Conservation (phyloP, 2,888 invertebrate species). For the Arctia plantaginis region DNA sequence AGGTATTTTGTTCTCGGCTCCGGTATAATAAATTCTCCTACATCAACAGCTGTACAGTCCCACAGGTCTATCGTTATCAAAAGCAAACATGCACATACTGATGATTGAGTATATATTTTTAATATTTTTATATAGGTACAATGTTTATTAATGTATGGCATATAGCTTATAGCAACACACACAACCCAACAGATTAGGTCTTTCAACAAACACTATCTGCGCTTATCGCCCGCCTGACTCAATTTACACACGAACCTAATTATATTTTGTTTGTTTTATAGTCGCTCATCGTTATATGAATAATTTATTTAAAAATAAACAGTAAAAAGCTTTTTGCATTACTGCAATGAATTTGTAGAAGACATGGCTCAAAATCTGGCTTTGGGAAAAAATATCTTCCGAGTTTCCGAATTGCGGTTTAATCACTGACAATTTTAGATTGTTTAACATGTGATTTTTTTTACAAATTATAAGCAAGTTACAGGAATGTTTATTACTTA, state of each 20-base stretch:
- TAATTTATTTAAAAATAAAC: neutral
- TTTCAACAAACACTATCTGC: slow-evolving; percentile 40
- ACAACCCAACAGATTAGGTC: slow-evolving; percentile 37
- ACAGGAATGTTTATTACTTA: neutral
- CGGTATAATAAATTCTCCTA: slow-evolving; percentile 6
- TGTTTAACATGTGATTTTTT: no score
- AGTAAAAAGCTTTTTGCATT: neutral
- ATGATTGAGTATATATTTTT: slow-evolving; percentile 33
- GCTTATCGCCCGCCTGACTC: slow-evolving; percentile 7
- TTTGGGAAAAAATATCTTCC: slow-evolving; percentile 30
- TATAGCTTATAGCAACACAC: slow-evolving; percentile 32
- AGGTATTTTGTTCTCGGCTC: neutral
- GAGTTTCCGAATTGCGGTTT: slow-evolving; percentile 9
- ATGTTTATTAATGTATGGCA: slow-evolving; percentile 11
- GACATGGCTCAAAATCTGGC: slow-evolving; percentile 12
- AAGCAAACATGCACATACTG: slow-evolving; percentile 44
- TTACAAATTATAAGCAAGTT: no score
- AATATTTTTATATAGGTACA: slow-evolving; percentile 35
- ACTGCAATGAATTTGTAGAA: neutral
- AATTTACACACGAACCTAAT: neutral
- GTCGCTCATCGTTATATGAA: neutral
- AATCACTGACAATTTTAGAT: slow-evolving; percentile 20
- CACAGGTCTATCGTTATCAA: slow-evolving; percentile 53
- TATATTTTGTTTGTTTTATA: neutral
- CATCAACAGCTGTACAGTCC: slow-evolving; percentile 51